Evolutionary conservation across 2,888 invertebrate species (phyloP), one percentile per base, ranked within the genome.

Genomic region (Xestia xanthographa): DNA sequence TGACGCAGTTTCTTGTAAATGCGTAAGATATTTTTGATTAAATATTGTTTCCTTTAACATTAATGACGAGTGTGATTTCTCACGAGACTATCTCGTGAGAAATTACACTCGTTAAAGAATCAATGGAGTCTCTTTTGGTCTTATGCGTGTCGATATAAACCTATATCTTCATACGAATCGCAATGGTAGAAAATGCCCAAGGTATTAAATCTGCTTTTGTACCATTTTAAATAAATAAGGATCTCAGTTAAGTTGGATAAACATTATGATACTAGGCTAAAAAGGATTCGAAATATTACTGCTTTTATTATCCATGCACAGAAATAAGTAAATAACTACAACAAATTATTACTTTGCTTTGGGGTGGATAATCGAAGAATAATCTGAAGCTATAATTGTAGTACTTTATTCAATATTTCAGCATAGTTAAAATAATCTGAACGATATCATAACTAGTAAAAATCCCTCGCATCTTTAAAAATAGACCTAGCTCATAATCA

Each of bases 391-490:
- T 63, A 14, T 8, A n/a, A 63, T n/a, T 8, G n/a, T 17, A 8
- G 2, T 8, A 63, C 1, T 63, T 62, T 34, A 34, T 17, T 20
- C 17, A 6, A 56, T 56, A 58, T 26, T 17, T 22, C 34, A 62
- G 12, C 34, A 34, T 34, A 22, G 34, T 12, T 17, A 29, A 67
- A 29, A 50, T 8, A 68, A 45, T 22, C 14, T 53, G 8, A 34
- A 75, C 2, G 20, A 26, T 38, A 22, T 5, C 12, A 5, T 26
- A 48, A 60, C 12, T 50, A 5, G 1, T 26, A 1, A 20, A 2
- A 78, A n/a, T 8, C 14, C 26, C 26, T 45, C 50, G 53, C 45
- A 22, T 48, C 6, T 71, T 26, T 58, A 71, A 53, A 73, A 83
- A 72, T 65, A 71, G 34, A 56, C 58, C 22, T 66, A 34, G 34